Conservation (phyloP, 2,113 vertebrate species). For the Pica pica region DNA sequence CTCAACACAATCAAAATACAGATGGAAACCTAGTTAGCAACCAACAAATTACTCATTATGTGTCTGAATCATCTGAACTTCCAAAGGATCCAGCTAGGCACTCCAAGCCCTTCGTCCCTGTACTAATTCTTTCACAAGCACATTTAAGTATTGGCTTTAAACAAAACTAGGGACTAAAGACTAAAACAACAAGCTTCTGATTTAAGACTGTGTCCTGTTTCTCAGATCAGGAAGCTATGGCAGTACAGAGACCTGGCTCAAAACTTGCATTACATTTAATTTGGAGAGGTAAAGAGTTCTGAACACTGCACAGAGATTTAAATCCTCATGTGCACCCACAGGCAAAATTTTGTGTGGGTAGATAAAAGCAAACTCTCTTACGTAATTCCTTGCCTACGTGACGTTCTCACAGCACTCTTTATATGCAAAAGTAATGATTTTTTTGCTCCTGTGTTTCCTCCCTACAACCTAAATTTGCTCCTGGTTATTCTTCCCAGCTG, state of each 20-base stretch:
- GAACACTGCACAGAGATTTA: slow-evolving; percentile 28
- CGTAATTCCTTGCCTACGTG: slow-evolving; percentile 44
- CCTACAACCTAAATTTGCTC: not conserved
- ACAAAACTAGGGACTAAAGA: not conserved
- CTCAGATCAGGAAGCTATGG: not conserved
- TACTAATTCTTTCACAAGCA: not conserved
- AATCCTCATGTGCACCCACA: slow-evolving; percentile 50
- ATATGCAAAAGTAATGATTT: slow-evolving; percentile 16
- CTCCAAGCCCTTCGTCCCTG: not conserved
- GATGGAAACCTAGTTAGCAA: not conserved
- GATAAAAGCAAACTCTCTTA: slow-evolving; percentile 54
- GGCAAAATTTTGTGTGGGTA: slow-evolving; percentile 56
- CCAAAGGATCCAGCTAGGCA: not conserved
- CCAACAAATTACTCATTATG: not conserved
- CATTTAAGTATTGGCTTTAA: not conserved
- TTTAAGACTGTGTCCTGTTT: not conserved
- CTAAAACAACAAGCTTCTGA: not conserved
- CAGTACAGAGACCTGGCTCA: not conserved
- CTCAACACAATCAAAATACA: not conserved
- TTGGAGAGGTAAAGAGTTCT: slow-evolving; percentile 10
- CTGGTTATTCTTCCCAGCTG: slow-evolving; percentile 4
- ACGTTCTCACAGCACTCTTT: slow-evolving; percentile 21
- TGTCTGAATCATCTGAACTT: not conserved
- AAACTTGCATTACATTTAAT: slow-evolving; percentile 15
- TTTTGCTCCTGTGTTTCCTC: not conserved